These are phyloP conservation scores for Callorhinus ursinus DNA, from an alignment of 2,113 vertebrate species.

Conservation along the genomic window DNA sequence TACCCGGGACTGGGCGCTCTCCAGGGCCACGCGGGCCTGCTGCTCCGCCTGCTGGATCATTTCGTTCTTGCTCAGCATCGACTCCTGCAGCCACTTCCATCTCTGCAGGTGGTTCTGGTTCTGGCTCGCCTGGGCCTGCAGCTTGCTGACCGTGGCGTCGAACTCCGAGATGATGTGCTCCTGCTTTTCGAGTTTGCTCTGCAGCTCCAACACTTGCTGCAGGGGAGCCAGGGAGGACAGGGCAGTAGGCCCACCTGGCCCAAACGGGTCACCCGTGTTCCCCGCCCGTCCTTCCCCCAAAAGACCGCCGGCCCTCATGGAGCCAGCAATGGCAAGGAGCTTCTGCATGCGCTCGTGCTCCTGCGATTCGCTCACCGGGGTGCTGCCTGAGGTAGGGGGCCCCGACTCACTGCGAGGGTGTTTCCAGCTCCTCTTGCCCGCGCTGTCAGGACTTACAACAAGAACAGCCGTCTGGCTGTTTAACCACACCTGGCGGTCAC, in stretches of 20 bases:
- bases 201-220: conserved; percentile 79
- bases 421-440: fast-evolving
- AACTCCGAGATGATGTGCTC: not conserved
- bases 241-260: not conserved
- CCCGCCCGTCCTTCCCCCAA: fast-evolving
- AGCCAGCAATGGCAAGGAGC: not conserved
- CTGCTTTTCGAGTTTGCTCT: conserved; percentile 41
- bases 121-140: conserved; percentile 63
- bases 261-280: fast-evolving
- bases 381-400: not conserved
- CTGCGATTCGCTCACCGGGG: fast-evolving
- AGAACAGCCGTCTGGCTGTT: too few species aligned
- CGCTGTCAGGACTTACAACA: fast-evolving
- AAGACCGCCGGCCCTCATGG: fast-evolving
- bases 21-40: conserved; percentile 80
- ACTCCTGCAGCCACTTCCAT: conserved; percentile 37
- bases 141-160: conserved; percentile 18
- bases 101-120: not conserved
- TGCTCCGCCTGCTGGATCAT: conserved; percentile 67
- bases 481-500: conserved; percentile 57
- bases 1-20: conserved; percentile 80
- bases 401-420: fast-evolving
- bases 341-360: fast-evolving
- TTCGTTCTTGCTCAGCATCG: conserved; percentile 17
- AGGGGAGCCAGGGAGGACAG: not conserved